Evolutionary conservation across 2,797 vertebrate species (phyloP).

Genomic region (Podargus strigoides): DNA sequence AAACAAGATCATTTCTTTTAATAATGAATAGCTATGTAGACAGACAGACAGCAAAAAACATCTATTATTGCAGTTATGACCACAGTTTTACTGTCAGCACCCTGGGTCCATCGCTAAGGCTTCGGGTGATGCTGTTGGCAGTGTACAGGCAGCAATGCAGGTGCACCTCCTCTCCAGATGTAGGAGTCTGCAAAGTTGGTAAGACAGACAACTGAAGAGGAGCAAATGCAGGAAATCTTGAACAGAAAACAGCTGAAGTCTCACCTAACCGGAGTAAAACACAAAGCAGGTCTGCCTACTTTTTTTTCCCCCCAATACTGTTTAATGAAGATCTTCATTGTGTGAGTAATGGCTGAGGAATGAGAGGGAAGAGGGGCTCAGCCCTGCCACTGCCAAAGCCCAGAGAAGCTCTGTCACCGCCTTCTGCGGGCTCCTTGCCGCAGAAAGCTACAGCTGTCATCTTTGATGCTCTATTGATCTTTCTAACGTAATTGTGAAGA

Average conservation of each 20-base stretch:
- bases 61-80: neutral
- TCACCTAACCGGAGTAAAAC: neutral
- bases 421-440: neutral
- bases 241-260: neutral
- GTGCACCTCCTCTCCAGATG: neutral
- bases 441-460: slow-evolving; percentile 39
- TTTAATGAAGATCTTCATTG: neutral
- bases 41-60: neutral
- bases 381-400: neutral
- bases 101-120: neutral
- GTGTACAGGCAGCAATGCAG: neutral
- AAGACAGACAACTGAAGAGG: neutral
- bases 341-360: neutral
- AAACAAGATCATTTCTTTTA: neutral
- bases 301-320: neutral
- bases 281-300: neutral
- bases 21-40: neutral
- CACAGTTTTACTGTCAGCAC: neutral
- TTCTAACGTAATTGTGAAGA: slow-evolving; percentile 41
- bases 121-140: neutral
- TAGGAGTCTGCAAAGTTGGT: neutral
- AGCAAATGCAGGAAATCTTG: neutral
- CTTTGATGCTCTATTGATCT: slow-evolving; percentile 54
- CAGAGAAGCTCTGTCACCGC: neutral
- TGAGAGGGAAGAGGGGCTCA: neutral